phyloP scores from a whole-genome alignment of 2,113 vertebrate species.

The Podocnemis expansa region DNA sequence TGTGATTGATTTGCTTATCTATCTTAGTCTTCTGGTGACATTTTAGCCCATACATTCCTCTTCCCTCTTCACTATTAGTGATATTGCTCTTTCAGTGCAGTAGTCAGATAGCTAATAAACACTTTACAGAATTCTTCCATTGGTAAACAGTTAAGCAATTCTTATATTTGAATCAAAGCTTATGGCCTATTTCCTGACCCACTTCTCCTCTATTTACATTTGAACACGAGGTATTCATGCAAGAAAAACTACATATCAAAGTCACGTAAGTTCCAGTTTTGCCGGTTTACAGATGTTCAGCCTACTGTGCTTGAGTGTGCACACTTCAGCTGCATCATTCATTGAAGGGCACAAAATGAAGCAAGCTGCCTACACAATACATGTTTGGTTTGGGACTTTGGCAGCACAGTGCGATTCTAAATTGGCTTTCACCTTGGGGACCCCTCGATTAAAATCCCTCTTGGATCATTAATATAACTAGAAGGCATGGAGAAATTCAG shows the following conservation, averaged over 20 bases:
- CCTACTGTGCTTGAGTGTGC: neutral
- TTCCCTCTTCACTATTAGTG: neutral
- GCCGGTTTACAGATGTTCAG: neutral
- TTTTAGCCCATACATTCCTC: neutral
- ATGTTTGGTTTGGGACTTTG: neutral
- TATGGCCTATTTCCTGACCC: neutral
- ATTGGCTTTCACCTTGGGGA: neutral
- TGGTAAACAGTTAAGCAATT: neutral
- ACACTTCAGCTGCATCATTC: neutral
- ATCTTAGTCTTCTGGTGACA: neutral
- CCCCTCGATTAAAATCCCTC: neutral
- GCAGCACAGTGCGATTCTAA: neutral
- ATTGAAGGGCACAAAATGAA: neutral
- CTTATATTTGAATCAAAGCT: neutral
- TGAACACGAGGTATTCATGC: neutral
- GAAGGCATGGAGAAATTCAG: neutral
- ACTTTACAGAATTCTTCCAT: neutral
- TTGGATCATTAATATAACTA: neutral
- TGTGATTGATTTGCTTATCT: constrained; percentile 1
- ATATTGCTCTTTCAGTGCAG: neutral
- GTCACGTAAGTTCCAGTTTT: neutral
- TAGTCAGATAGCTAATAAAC: neutral
- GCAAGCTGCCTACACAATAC: neutral
- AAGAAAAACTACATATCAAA: neutral
- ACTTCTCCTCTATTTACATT: neutral